Percentiles rank a stretch among this genome's conserved stretches.
Evolutionary conservation across 2,797 vertebrate genomes (phyloP).

Genomic region (Gobionotothen gibberifrons): DNA sequence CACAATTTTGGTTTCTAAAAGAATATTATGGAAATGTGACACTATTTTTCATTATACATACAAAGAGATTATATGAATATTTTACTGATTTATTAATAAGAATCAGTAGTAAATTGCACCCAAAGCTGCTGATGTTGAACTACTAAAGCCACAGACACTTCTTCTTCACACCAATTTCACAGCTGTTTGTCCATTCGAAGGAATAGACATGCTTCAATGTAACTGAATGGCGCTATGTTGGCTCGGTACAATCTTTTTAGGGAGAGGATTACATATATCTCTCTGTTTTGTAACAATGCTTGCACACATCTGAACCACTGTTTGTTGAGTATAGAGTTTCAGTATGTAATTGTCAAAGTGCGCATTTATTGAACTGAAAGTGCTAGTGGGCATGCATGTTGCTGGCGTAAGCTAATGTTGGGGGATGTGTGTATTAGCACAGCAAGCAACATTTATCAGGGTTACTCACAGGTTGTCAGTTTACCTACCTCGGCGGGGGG

Average conservation of each 20-base stretch:
- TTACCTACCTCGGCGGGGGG: not conserved
- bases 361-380: conserved; percentile 17
- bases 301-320: not conserved
- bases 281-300: not conserved
- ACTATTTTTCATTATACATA: too few species aligned
- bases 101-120: too few species aligned
- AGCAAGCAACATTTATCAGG: conserved; percentile 2
- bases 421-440: not conserved
- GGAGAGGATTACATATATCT: not conserved
- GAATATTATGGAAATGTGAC: too few species aligned
- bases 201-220: conserved; percentile 1
- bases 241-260: not conserved
- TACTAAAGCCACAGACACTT: conserved; percentile 18
- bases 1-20: too few species aligned
- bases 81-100: too few species aligned
- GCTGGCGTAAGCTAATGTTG: not conserved
- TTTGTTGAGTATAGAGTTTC: conserved; percentile 13
- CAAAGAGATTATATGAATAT: too few species aligned
- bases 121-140: conserved; percentile 20
- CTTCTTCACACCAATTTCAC: not conserved
- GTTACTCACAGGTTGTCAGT: conserved; percentile 31
- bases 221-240: not conserved
- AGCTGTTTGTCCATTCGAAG: conserved; percentile 9
- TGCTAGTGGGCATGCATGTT: not conserved
- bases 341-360: conserved; percentile 11